Conservation (phyloP, 1,140 invertebrate species). For the Neuroterus valhalla region DNA sequence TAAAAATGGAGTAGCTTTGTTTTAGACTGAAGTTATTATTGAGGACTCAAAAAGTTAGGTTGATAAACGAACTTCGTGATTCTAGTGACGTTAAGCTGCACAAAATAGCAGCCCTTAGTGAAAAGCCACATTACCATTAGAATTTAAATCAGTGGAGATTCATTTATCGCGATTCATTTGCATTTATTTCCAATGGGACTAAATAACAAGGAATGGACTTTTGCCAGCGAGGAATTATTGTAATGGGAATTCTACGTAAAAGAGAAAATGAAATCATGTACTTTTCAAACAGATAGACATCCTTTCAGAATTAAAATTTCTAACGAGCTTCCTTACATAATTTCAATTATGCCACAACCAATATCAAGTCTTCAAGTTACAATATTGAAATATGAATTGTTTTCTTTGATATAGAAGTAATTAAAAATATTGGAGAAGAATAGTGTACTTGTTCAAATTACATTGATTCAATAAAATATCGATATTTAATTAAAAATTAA, state of each 20-base stretch:
- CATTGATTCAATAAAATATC: too few relatives aligned
- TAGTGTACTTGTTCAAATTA: too few relatives aligned
- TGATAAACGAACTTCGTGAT: background rate
- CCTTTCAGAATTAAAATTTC: background rate
- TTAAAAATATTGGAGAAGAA: too few relatives aligned
- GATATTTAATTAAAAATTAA: too few relatives aligned
- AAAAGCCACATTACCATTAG: constrained; percentile 3
- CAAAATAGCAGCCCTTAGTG: constrained; percentile 2
- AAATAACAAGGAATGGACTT: constrained; percentile 10
- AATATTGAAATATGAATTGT: too few relatives aligned
- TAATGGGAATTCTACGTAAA: background rate
- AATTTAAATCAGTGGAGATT: constrained; percentile 2
- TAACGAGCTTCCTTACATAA: background rate
- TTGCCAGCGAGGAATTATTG: background rate
- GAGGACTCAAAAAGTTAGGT: background rate
- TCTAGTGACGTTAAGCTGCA: background rate
- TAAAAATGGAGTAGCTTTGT: too few relatives aligned
- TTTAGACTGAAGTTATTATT: background rate
- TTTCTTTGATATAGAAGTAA: too few relatives aligned
- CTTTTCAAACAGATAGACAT: background rate
- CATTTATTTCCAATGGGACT: constrained; percentile 12
- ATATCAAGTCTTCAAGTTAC: too few relatives aligned
- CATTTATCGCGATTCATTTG: constrained; percentile 7
- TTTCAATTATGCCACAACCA: background rate
- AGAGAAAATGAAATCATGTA: background rate